Percentiles rank a stretch among this genome's conserved stretches.
Evolutionary conservation across 2,888 invertebrate species (phyloP).

Genomic region (Clunio marinus): DNA sequence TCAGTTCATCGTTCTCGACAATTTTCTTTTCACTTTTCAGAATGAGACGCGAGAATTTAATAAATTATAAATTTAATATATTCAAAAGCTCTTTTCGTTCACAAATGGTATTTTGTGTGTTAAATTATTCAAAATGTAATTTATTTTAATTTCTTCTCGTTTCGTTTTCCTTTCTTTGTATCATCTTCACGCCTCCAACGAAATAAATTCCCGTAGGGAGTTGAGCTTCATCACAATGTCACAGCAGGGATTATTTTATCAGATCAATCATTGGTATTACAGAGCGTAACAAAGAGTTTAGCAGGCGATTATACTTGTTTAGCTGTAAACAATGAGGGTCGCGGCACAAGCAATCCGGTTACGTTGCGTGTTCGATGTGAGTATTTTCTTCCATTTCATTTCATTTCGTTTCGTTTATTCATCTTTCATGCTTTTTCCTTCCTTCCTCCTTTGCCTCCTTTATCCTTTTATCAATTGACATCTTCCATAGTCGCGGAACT

Average conservation of each 20-base stretch:
- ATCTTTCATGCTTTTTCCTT: neutral
- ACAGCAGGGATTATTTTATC: constrained; percentile 77
- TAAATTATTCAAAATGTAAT: constrained; percentile 28
- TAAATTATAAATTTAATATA: constrained; percentile 25
- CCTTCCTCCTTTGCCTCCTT: neutral
- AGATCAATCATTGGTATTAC: constrained; percentile 80
- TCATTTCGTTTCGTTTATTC: no score
- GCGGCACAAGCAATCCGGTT: constrained; percentile 69
- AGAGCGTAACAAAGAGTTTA: constrained; percentile 73
- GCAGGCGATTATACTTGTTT: constrained; percentile 86
- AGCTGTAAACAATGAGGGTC: constrained; percentile 80
- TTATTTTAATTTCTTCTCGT: constrained; percentile 43
- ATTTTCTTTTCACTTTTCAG: neutral
- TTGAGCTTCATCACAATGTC: constrained; percentile 77
- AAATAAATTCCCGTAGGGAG: constrained; percentile 55
- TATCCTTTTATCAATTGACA: constrained; percentile 19
- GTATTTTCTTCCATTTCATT: constrained; percentile 50
- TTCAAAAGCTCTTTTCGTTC: constrained; percentile 31
- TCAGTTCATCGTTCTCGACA: no score
- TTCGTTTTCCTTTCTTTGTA: neutral
- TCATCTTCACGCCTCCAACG: constrained; percentile 10
- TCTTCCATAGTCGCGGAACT: no score
- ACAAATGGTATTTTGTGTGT: constrained; percentile 40
- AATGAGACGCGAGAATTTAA: constrained; percentile 13
- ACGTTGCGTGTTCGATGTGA: constrained; percentile 66